Conservation (phyloP, 2,113 vertebrate genomes). For the Choloepus hoffmanni region DNA sequence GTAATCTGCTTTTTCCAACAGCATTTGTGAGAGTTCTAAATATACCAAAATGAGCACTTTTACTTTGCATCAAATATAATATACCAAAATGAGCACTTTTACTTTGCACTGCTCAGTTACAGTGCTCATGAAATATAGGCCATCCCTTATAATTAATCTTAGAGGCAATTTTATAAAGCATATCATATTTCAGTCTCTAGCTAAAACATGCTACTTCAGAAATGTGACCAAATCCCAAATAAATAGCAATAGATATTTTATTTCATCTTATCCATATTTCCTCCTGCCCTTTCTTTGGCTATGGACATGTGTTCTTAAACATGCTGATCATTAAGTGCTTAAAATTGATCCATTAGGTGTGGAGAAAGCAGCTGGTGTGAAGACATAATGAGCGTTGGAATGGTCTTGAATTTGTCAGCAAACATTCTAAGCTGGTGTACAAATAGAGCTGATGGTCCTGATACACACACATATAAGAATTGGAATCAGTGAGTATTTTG, state of each 20-base stretch:
- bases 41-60: not conserved
- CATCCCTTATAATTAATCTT: slow-evolving; percentile 11
- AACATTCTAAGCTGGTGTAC: not conserved
- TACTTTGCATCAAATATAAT: slow-evolving; percentile 49
- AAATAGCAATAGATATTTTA: slow-evolving; percentile 4
- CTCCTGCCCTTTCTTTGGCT: slow-evolving; percentile 51
- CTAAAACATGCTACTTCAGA: not conserved
- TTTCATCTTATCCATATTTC: slow-evolving; percentile 62
- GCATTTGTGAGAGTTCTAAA: slow-evolving; percentile 46
- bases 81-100: not conserved
- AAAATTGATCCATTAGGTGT: slow-evolving; percentile 66
- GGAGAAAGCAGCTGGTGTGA: slow-evolving; percentile 46
- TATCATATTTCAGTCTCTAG: not conserved
- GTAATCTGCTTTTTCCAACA: slow-evolving; percentile 23
- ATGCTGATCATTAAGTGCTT: slow-evolving; percentile 52
- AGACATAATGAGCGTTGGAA: slow-evolving; percentile 64
- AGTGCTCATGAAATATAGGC: not conserved
- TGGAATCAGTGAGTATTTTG: not conserved
- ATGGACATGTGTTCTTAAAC: slow-evolving; percentile 44
- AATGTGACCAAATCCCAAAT: slow-evolving; percentile 33
- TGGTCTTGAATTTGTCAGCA: slow-evolving; percentile 58
- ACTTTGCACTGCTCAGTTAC: slow-evolving; percentile 9
- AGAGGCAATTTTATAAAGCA: not conserved
- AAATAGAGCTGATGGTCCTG: not conserved
- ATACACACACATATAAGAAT: not conserved